These are phyloP conservation scores for Barbus barbus DNA, from an alignment of 2,113 vertebrate genomes.

Conservation along the genomic window DNA sequence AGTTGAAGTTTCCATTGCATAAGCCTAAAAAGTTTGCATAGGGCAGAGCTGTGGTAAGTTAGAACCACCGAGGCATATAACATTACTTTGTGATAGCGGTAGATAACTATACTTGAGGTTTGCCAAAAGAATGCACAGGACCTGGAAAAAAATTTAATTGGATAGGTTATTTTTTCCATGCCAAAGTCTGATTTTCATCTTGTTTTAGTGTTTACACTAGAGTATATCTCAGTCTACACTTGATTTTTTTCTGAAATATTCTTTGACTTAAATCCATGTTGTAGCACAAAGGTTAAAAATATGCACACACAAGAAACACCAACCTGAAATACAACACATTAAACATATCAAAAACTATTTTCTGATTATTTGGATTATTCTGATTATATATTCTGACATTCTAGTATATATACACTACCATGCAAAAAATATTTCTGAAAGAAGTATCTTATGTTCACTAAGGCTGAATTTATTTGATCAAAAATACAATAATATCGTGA, in stretches of 20 bases:
- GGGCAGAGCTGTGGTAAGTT: slow-evolving; percentile 16
- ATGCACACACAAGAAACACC: neutral
- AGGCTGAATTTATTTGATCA: too few species aligned
- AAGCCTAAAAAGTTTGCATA: neutral
- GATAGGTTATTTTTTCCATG: slow-evolving; percentile 22
- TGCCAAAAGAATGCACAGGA: slow-evolving; percentile 42
- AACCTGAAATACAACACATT: too few species aligned
- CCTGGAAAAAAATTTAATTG: neutral
- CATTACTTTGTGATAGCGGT: neutral
- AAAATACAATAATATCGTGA: too few species aligned
- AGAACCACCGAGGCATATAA: slow-evolving; percentile 10
- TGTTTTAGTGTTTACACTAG: neutral
- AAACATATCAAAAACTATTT: too few species aligned
- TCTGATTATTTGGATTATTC: too few species aligned
- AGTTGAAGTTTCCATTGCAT: neutral
- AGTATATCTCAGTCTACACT: neutral
- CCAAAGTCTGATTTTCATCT: slow-evolving; percentile 6
- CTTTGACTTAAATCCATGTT: neutral
- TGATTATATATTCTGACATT: too few species aligned
- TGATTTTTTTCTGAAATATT: neutral
- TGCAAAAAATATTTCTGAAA: too few species aligned
- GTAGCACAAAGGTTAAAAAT: neutral
- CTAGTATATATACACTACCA: too few species aligned
- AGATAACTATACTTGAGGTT: slow-evolving; percentile 33
- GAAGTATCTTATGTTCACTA: too few species aligned